Percentiles rank a stretch among this genome's conserved stretches.
phyloP scores from a whole-genome alignment of 2,113 vertebrate genomes.

The Planiliza haematocheilus region DNA sequence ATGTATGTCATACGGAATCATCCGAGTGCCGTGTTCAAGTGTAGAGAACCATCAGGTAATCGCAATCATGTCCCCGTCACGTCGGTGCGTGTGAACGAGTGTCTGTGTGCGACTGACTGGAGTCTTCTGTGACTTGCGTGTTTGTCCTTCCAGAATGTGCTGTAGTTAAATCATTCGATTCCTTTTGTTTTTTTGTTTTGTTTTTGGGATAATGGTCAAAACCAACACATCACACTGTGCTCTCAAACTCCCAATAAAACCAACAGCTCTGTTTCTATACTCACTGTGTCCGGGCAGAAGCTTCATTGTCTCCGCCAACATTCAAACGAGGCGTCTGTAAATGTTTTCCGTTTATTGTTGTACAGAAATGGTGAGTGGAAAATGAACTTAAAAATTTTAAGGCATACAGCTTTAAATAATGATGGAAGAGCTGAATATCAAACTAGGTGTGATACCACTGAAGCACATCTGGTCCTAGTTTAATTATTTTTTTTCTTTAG shows the following conservation, averaged over 20 bases:
- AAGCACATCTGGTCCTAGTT: neutral
- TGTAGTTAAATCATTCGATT: slow-evolving; percentile 70
- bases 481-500: slow-evolving; percentile 12
- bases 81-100: slow-evolving; percentile 44
- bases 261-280: slow-evolving; percentile 81
- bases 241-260: slow-evolving; percentile 83
- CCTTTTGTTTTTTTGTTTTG: slow-evolving; percentile 32
- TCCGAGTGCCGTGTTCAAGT: slow-evolving; percentile 75
- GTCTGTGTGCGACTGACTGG: slow-evolving; percentile 61
- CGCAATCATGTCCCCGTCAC: slow-evolving; percentile 60
- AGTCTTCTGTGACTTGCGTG: slow-evolving; percentile 60
- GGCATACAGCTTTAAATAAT: slow-evolving; percentile 43
- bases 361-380: slow-evolving; percentile 42
- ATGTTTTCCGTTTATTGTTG: slow-evolving; percentile 46
- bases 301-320: neutral
- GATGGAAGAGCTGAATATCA: slow-evolving; percentile 12
- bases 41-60: slow-evolving; percentile 72
- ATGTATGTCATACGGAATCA: slow-evolving; percentile 76
- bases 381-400: slow-evolving; percentile 56
- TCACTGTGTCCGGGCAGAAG: slow-evolving; percentile 19
- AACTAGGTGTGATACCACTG: neutral
- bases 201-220: slow-evolving; percentile 72
- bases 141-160: slow-evolving; percentile 74
- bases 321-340: neutral
- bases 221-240: slow-evolving; percentile 80